These are phyloP conservation scores for Papilio gigon DNA, from an alignment of 2,888 invertebrate genomes.

Conservation along the genomic window DNA sequence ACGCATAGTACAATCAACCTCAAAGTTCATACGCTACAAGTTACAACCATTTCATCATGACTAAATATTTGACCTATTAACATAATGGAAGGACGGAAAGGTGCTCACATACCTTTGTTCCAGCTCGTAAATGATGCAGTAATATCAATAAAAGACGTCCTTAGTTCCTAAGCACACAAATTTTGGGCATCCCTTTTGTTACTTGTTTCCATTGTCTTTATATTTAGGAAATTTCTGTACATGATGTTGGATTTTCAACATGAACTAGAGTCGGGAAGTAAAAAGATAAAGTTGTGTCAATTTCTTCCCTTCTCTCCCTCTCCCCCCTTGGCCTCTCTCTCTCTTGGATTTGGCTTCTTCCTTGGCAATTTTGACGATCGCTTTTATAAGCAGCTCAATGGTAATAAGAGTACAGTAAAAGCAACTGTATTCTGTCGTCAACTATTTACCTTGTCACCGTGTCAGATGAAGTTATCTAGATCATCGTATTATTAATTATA, in stretches of 20 bases:
- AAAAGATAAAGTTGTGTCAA: background rate
- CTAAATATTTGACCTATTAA: constrained; percentile 29
- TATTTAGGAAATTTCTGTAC: background rate
- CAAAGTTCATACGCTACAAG: background rate
- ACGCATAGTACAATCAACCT: background rate
- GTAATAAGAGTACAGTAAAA: too few relatives aligned
- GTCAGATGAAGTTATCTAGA: background rate
- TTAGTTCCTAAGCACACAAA: constrained; percentile 13
- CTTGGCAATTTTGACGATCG: too few relatives aligned
- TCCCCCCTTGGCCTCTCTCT: too few relatives aligned
- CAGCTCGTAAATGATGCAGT: constrained; percentile 25
- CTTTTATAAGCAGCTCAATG: too few relatives aligned
- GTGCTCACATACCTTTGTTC: constrained; percentile 43
- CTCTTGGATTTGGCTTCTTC: too few relatives aligned
- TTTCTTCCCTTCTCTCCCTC: too few relatives aligned
- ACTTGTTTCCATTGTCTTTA: constrained; percentile 15
- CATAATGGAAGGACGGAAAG: constrained; percentile 33
- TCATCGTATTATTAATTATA: background rate
- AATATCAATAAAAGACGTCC: constrained; percentile 36
- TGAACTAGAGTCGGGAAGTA: background rate
- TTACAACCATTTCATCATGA: background rate
- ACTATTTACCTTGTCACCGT: background rate
- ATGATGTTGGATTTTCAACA: background rate
- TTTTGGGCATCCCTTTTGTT: constrained; percentile 27
- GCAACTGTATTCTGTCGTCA: too few relatives aligned